A percentile compares a stretch with the other conserved stretches of the same genome.
Conservation (phyloP, 2,797 vertebrate genomes). For the Ispidina picta region DNA sequence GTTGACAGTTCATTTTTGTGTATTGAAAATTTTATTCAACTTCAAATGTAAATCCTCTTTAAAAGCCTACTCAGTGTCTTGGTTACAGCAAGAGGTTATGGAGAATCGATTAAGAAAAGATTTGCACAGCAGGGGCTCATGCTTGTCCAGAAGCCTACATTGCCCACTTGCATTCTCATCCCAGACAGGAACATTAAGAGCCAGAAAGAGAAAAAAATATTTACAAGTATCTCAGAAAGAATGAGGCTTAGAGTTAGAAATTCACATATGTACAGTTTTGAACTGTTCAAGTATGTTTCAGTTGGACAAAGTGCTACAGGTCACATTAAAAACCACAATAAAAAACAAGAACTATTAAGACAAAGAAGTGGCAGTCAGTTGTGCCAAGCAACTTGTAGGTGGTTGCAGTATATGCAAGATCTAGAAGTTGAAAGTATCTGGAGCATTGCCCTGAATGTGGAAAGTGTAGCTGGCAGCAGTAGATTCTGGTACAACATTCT, state of each 20-base stretch:
- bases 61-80: conserved; percentile 24
- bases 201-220: conserved; percentile 55
- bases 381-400: conserved; percentile 54
- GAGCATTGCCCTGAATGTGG: conserved; percentile 82
- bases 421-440: conserved; percentile 90
- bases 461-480: conserved; percentile 88
- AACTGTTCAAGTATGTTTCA: conserved; percentile 81
- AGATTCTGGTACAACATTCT: conserved; percentile 86
- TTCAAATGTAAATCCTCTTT: conserved; percentile 16
- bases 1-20: background rate
- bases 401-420: background rate
- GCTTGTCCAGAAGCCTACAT: background rate
- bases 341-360: conserved; percentile 55
- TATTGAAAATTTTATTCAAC: conserved; percentile 57
- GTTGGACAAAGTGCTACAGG: conserved; percentile 78
- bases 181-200: background rate
- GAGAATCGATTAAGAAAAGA: background rate
- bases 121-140: background rate
- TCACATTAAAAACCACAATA: conserved; percentile 71
- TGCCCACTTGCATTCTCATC: background rate
- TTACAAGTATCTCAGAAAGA: conserved; percentile 68
- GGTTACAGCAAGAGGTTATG: background rate
- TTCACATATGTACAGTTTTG: conserved; percentile 65
- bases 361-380: conserved; percentile 77
- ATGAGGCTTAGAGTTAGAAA: conserved; percentile 22